Conservation (phyloP, 2,797 vertebrate species). For the Botia almorhae region DNA sequence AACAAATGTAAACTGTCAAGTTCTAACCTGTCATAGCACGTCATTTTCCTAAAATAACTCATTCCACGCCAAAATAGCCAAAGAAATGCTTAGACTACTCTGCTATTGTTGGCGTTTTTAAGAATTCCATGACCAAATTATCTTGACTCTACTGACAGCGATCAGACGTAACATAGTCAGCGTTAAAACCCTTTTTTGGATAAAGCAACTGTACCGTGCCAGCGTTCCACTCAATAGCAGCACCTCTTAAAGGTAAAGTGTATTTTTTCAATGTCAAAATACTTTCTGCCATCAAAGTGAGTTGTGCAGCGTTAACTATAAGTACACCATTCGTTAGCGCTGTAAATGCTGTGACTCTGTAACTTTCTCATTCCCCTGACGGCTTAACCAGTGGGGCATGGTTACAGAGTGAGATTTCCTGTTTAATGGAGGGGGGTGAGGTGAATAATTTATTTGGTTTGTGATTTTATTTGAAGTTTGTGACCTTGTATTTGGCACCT, state of each 20-base stretch:
- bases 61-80: conserved; percentile 4
- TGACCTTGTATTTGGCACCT: neutral
- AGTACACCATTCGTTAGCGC: neutral
- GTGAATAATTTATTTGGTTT: neutral
- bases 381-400: neutral
- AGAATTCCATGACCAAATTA: conserved; percentile 8
- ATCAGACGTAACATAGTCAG: conserved; percentile 5
- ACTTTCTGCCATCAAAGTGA: neutral
- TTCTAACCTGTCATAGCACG: neutral
- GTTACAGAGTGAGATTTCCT: neutral
- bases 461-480: neutral
- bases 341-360: no score
- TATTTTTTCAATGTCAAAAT: neutral
- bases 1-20: conserved; percentile 11
- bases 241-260: neutral
- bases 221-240: neutral
- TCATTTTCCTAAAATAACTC: conserved; percentile 32
- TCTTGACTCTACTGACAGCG: neutral
- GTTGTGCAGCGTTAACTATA: neutral
- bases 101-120: conserved; percentile 24
- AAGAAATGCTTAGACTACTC: neutral
- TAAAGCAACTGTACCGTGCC: neutral
- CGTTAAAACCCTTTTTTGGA: conserved; percentile 6
- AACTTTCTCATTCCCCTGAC: neutral
- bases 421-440: neutral